Base-by-base conservation (phyloP, 37 sponge, comb jelly and placozoan species). In the Beroe ovata region DNA sequence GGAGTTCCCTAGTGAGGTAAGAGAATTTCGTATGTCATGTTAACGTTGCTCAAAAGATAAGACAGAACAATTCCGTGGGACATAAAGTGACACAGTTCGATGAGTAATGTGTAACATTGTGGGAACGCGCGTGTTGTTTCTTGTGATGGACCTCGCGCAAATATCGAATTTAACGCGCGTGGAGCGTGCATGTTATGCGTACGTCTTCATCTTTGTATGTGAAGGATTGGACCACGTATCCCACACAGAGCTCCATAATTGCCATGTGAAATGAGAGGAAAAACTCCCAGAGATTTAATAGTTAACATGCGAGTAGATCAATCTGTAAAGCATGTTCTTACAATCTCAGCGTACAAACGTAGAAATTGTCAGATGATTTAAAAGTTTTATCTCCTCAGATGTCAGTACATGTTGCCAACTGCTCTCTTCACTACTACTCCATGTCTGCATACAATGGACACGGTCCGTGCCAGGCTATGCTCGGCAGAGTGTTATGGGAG, bases 341-440 rank as follows among this genome's bases (percentile, higher is more conserved):
- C n/a, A n/a, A n/a, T n/a, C n/a, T n/a, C 16, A 11, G 59, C 59
- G 59, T 58, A 19, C 11, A 11, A 58, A 19, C 16, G 11, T 58
- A 58, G 16, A 58, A 58, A 58, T 11, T 58, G 59, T 58, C 18
- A 58, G 16, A 18, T 58, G 59, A n/a, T 58, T 18, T 19, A 11
- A n/a, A n/a, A n/a, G n/a, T n/a, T n/a, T n/a, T n/a, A n/a, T 23
- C 63, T 25, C 63, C 22, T 23, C 84, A 77, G 84, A 39, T 77
- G 16, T 41, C 21, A 4, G 4, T 32, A 1, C n/a, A 77, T 6
- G 21, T 40, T 11, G 29, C 42, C 25, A 21, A 42, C 14, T 77
- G 84, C 28, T 28, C 84, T 1, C n/a, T 11, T 23, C 26, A 22
- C 4, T 77, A 77, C 33, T 77, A 77, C 54, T 42, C 54, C 18